Base-by-base conservation (phyloP, 2,888 invertebrate species). In the Euproctis similis region DNA sequence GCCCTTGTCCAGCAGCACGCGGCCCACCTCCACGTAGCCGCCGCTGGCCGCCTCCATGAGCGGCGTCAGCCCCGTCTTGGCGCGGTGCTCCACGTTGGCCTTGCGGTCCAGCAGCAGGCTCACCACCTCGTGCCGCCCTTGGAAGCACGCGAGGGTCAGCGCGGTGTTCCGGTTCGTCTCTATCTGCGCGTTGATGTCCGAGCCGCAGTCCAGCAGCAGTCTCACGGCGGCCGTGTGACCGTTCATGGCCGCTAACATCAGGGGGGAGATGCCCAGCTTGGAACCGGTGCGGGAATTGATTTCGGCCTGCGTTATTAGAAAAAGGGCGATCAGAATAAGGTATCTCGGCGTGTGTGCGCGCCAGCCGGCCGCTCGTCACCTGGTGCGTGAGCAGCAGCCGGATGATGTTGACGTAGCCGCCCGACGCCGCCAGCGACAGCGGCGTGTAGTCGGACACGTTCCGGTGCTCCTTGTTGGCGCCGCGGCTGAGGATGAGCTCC, bases 221-320 rank as follows among this genome's bases (percentile, higher is more conserved):
- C 95, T 93, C 23, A 98, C 98, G 22, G 98, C 98, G 36, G 95
- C 94, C 61, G 80, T 68, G 85, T 86, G 78, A 0, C 98, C 98
- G 86, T 99, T 99, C 98, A 99, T 99, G 12, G 98, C 97, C 9
- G 98, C 98, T 62, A 99, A 77, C 99, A 99, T 99, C 30, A 99
- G 87, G 3, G 99, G 99, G 1, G 98, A 98, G 59, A 99, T 99
- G 47, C 99, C 98, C 32, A 98, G 86, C 81, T 98, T 98, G 44
- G 96, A 96, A 25, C 97, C 97, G 27, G 96, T 96, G 45, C 96
- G 90, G 8, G 98, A 98, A 86, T 99, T 99, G 50, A 99, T 99
- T 80, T 99, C 99, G 22, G 98, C 98, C 55, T 82, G 46, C 2
- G 5, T 4, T 9, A n/a, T n/a, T n/a, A n/a, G n/a, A n/a, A 14